These are phyloP conservation scores for Bombus confusus DNA, from an alignment of 1,140 invertebrate genomes.

Conservation along the genomic window DNA sequence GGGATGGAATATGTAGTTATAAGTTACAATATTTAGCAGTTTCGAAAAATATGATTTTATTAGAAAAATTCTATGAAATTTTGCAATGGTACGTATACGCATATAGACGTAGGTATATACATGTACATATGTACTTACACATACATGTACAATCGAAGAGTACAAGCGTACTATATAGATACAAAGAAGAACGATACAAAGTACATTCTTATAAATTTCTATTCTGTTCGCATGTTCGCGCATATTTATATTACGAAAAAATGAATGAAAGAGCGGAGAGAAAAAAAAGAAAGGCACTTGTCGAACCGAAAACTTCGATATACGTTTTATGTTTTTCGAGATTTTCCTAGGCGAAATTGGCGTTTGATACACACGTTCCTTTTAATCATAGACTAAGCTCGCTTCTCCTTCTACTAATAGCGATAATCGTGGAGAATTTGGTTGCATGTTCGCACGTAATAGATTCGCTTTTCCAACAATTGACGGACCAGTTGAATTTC, in stretches of 20 bases:
- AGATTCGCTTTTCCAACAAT: not conserved
- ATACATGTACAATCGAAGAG: constrained; percentile 15
- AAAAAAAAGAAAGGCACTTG: constrained; percentile 17
- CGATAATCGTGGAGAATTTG: constrained; percentile 4
- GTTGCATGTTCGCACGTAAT: not conserved
- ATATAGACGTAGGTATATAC: constrained; percentile 34
- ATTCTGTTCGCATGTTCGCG: constrained; percentile 12
- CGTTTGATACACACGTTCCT: not conserved
- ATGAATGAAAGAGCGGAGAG: not conserved
- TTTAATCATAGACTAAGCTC: not conserved
- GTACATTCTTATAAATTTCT: constrained; percentile 37
- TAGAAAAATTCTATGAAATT: constrained; percentile 62
- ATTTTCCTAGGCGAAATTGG: not conserved
- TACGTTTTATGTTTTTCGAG: not conserved
- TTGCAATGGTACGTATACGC: constrained; percentile 45
- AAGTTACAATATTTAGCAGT: not conserved
- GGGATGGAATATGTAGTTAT: not conserved
- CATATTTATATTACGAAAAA: constrained; percentile 17
- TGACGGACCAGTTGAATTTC: constrained; percentile 11
- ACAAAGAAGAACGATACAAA: constrained; percentile 49
- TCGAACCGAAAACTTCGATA: constrained; percentile 23
- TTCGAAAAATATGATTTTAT: constrained; percentile 50
- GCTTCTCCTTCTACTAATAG: not conserved
- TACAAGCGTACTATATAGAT: constrained; percentile 26
- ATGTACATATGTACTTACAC: not conserved